A percentile compares a stretch with the other conserved stretches of the same genome.
Conservation (phyloP, 2,113 vertebrate genomes). For the Tiliqua scincoides region DNA sequence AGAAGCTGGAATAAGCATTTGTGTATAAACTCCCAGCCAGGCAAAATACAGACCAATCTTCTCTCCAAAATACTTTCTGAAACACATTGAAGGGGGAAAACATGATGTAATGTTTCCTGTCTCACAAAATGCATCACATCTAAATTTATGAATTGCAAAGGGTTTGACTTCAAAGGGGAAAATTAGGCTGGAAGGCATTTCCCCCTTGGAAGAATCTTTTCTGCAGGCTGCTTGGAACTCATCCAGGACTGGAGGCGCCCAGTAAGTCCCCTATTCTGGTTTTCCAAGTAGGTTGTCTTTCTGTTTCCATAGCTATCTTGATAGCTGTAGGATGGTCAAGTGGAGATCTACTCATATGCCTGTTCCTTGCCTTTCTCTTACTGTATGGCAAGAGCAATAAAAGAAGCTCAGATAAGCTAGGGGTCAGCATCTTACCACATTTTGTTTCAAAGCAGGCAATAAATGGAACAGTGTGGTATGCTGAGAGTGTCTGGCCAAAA, state of each 20-base stretch:
- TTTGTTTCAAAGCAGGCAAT: not conserved
- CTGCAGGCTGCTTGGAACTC: conserved; percentile 42
- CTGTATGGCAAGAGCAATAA: not conserved
- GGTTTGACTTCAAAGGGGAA: conserved; percentile 55
- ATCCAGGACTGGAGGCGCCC: conserved; percentile 15
- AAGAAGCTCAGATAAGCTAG: not conserved
- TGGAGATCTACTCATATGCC: not conserved
- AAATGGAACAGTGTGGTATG: not conserved
- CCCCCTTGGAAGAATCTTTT: conserved; percentile 61
- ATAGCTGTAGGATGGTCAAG: not conserved
- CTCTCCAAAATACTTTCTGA: conserved; percentile 98
- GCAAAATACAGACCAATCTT: conserved; percentile 97
- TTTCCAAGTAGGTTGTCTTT: not conserved
- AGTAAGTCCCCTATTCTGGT: conserved; percentile 1
- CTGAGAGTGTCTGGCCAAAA: not conserved
- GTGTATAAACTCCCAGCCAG: conserved; percentile 98
- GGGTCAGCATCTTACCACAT: not conserved
- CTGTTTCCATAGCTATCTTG: not conserved
- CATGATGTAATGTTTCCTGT: conserved; percentile 53
- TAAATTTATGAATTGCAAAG: conserved; percentile 67
- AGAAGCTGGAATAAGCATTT: conserved; percentile 96
- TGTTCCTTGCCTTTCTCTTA: not conserved
- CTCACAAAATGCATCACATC: conserved; percentile 62
- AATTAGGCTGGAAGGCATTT: conserved; percentile 62
- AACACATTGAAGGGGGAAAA: conserved; percentile 23